Base-by-base conservation (phyloP, 1,140 invertebrate species). In the Tetranychus cinnabarinus region DNA sequence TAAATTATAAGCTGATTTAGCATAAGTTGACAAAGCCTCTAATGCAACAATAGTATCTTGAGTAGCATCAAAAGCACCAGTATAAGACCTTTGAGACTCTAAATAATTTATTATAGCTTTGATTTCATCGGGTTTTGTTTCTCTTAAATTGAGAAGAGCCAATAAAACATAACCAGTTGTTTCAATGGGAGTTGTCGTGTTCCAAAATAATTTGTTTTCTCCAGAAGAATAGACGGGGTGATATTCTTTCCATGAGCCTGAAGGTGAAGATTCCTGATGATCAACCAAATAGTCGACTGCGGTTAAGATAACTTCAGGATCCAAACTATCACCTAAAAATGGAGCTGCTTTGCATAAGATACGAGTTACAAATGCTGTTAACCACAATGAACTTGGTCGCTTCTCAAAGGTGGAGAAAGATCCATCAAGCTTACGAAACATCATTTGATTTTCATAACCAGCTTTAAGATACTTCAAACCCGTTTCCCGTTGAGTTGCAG, bases 11-110 rank as follows among this genome's bases (percentile, higher is more conserved):
- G 59, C 23, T 45, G 6, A 12, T 10, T 58, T 58, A 33, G 67
- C 67, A 65, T 72, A 74, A 60, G 71, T 66, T 0, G 72, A 67
- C 12, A 75, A 59, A 23, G 73, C 73, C 58, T 75, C 72, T 0
- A 75, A 66, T 34, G 67, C 73, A 39, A 75, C 63, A 31, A 74
- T 70, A 2, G 73, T 74, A 58, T 74, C 73, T 70, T 74, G 72
- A 7, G 72, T 74, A 13, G 72, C 72, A n/a, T 69, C 63, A 62
- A 74, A 74, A 3, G 67, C 62, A 2, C 72, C 72, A 10, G 67
- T 64, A 10, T 66, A 65, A 15, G 69, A 62, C 58, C 68, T 62
- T 59, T 71, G 67, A 39, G 67, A 59, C 39, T 69, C 66, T 0
- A 74, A 64, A 70, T 70, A 74, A 39, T 69, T 71, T 0, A 71